These are phyloP conservation scores for Vulpes ferrilata DNA, from an alignment of 2,113 vertebrate genomes.

Conservation along the genomic window DNA sequence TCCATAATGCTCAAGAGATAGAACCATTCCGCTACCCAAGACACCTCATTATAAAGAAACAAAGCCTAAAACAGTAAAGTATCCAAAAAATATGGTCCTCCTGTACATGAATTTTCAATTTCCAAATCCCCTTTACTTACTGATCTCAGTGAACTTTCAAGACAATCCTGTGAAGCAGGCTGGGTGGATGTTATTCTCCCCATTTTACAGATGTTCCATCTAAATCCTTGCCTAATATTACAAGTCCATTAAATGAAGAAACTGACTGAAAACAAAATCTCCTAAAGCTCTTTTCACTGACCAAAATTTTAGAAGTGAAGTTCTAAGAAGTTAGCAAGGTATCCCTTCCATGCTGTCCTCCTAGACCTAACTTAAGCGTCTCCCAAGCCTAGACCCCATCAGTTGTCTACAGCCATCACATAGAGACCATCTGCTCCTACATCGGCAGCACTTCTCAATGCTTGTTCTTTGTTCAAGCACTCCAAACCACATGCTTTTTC, in stretches of 20 bases:
- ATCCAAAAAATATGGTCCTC: neutral
- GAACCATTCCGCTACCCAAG: neutral
- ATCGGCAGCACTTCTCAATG: neutral
- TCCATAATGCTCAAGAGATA: neutral
- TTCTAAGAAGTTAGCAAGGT: neutral
- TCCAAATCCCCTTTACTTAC: neutral
- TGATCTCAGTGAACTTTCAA: neutral
- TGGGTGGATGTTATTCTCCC: neutral
- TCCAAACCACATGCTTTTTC: neutral
- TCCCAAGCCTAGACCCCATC: neutral
- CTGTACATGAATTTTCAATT: neutral
- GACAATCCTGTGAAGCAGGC: neutral
- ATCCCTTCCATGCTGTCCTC: neutral
- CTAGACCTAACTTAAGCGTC: neutral
- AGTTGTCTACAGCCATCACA: too few species aligned
- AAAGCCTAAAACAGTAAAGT: neutral
- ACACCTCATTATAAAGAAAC: neutral
- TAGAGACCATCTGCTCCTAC: neutral
- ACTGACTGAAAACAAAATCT: neutral
- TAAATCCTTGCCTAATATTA: neutral
- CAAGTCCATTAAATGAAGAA: neutral
- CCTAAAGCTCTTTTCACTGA: neutral
- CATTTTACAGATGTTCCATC: neutral
- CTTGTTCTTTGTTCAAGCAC: neutral
- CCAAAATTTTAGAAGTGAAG: neutral